Conservation (phyloP, 1,140 invertebrate species). For the Stenopsyche tienmushanensis region DNA sequence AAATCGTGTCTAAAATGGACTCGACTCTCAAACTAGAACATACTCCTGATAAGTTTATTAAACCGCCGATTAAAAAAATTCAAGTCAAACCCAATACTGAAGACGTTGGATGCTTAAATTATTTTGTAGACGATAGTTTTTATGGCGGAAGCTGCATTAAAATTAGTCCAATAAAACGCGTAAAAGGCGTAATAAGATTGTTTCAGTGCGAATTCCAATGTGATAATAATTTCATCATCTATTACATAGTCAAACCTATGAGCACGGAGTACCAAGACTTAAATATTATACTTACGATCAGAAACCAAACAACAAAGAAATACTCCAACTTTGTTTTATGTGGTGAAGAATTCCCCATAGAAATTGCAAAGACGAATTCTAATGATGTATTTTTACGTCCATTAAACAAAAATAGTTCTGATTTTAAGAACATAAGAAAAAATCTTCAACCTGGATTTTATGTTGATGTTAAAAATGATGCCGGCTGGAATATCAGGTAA, state of each 20-base stretch:
- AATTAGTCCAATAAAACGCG: slow-evolving; percentile 22
- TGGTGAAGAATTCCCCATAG: not conserved
- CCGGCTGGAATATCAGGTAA: slow-evolving; percentile 50
- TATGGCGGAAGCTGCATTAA: slow-evolving; percentile 35
- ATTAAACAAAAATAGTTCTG: slow-evolving; percentile 7
- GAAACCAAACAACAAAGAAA: slow-evolving; percentile 20
- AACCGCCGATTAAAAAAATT: slow-evolving; percentile 3
- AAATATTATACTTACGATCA: slow-evolving; percentile 26
- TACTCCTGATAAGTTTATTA: no score
- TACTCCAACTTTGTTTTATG: slow-evolving; percentile 17
- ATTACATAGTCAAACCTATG: slow-evolving; percentile 24
- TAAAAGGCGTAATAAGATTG: slow-evolving; percentile 16
- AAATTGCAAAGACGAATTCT: not conserved
- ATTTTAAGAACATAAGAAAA: slow-evolving; percentile 44
- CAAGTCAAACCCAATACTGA: not conserved
- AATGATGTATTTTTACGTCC: slow-evolving; percentile 10
- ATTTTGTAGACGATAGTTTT: slow-evolving; percentile 34
- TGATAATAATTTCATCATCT: slow-evolving; percentile 34
- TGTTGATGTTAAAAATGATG: slow-evolving; percentile 46
- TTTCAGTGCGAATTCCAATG: slow-evolving; percentile 34
- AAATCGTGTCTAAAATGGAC: not conserved
- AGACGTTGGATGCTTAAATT: slow-evolving; percentile 11
- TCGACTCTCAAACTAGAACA: not conserved
- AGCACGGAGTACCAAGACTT: slow-evolving; percentile 25
- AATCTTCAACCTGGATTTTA: slow-evolving; percentile 51